phyloP scores from a whole-genome alignment of 2,888 invertebrate species.

The Pyralis farinalis region DNA sequence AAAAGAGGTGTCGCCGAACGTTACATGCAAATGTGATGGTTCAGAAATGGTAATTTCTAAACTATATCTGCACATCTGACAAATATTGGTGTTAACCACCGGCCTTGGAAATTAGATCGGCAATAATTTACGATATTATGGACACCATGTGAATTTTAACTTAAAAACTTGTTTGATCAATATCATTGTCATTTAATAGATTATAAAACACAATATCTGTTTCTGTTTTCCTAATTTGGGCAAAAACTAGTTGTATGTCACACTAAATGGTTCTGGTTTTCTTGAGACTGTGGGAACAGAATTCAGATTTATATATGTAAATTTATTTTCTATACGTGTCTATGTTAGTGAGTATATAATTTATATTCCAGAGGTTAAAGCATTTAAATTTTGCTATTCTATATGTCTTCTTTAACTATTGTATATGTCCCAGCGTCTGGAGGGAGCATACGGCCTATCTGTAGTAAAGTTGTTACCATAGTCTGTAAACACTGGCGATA shows the following conservation, averaged over 20 bases:
- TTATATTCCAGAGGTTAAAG: no score
- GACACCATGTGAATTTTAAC: constrained; percentile 2
- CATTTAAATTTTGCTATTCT: no score
- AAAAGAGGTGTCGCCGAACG: not conserved
- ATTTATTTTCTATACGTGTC: no score
- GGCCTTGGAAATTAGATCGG: constrained; percentile 8
- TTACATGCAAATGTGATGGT: constrained; percentile 3
- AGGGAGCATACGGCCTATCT: no score
- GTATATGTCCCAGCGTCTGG: no score
- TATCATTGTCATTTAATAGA: constrained; percentile 1
- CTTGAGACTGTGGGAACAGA: not conserved
- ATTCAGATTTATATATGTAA: no score
- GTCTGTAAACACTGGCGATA: no score
- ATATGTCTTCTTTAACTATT: no score
- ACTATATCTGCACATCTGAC: constrained; percentile 5
- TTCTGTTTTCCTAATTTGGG: constrained; percentile 1
- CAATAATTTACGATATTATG: constrained; percentile 1
- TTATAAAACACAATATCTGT: not conserved
- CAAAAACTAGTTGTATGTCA: not conserved
- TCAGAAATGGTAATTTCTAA: constrained; percentile 2
- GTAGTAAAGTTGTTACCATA: no score
- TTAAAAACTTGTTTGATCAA: constrained; percentile 2
- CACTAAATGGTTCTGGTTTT: not conserved
- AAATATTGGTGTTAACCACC: constrained; percentile 7
- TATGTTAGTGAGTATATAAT: no score